Evolutionary conservation across 37 sponge, comb jelly and placozoan genomes (phyloP).

Genomic region (Tethya wilhelma): DNA sequence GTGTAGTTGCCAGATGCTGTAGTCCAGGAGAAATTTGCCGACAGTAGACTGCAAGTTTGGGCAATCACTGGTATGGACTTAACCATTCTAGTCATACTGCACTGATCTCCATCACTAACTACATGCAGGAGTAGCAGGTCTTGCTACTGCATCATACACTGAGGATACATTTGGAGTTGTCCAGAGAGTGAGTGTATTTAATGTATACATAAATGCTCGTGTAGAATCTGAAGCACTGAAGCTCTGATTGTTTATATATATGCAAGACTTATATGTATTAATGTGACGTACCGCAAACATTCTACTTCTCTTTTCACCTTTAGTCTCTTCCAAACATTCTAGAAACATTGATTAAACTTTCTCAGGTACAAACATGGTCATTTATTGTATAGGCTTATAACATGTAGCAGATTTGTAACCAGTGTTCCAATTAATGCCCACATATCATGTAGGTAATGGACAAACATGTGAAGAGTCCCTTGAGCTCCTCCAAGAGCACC

Average conservation of each 20-base stretch:
- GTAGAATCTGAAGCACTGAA: neutral
- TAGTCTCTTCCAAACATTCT: conserved; percentile 16
- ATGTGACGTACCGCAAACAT: too few species aligned
- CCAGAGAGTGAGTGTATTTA: conserved; percentile 55
- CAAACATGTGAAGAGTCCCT: conserved; percentile 55
- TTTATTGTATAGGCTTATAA: too few species aligned
- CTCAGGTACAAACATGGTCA: too few species aligned
- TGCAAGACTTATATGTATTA: too few species aligned
- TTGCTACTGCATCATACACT: conserved; percentile 61
- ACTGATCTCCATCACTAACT: too few species aligned
- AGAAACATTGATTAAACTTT: neutral
- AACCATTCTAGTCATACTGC: too few species aligned
- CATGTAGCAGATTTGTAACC: too few species aligned
- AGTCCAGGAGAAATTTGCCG: conserved; percentile 31
- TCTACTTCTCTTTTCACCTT: too few species aligned
- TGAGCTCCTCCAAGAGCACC: conserved; percentile 44
- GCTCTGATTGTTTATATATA: neutral
- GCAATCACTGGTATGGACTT: conserved; percentile 54
- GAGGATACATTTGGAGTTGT: conserved; percentile 83
- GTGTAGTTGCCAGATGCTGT: conserved; percentile 56
- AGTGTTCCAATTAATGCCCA: too few species aligned
- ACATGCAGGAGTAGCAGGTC: too few species aligned
- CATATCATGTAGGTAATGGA: conserved; percentile 35
- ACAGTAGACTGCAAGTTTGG: conserved; percentile 59
- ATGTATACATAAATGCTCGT: neutral